Percentiles rank a stretch among this genome's conserved stretches.
These are phyloP conservation scores for Fragariocoptes setiger DNA, from an alignment of 1,140 invertebrate genomes.

Conservation along the genomic window DNA sequence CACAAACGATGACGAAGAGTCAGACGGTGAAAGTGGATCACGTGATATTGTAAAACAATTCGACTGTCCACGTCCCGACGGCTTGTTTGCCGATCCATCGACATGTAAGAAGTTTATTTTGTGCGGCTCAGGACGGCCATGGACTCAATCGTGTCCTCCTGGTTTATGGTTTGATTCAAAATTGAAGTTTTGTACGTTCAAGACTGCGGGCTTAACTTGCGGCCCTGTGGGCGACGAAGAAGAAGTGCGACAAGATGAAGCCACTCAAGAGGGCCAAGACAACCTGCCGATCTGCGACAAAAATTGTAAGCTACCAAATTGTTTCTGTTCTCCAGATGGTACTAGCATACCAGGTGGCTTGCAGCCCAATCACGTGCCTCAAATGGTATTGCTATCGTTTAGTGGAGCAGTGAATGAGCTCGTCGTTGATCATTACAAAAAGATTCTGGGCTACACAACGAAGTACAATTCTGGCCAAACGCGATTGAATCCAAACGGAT, in stretches of 20 bases:
- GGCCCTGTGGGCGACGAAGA: conserved; percentile 29
- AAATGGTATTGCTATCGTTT: conserved; percentile 12
- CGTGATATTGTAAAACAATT: conserved; percentile 17
- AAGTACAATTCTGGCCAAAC: conserved; percentile 5
- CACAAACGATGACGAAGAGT: conserved; percentile 4
- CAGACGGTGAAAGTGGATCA: conserved; percentile 1
- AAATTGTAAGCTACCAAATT: conserved; percentile 50
- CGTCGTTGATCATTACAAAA: conserved; percentile 8
- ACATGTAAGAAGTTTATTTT: conserved; percentile 15
- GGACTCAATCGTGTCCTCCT: conserved; percentile 30
- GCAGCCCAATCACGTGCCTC: conserved; percentile 10
- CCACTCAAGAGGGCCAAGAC: conserved; percentile 4
- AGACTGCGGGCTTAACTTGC: conserved; percentile 47
- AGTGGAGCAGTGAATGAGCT: conserved; percentile 12
- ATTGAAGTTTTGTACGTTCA: conserved; percentile 62
- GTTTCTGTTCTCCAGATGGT: conserved; percentile 68
- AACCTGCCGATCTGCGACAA: conserved; percentile 29
- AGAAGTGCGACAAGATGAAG: background rate
- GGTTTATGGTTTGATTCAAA: conserved; percentile 61
- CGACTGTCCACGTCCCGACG: conserved; percentile 33
- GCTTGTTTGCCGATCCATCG: conserved; percentile 57
- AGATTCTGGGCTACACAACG: conserved; percentile 5
- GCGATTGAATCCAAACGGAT: conserved; percentile 20
- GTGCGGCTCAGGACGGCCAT: conserved; percentile 6
- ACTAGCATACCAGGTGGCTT: conserved; percentile 38